A percentile compares a stretch with the other conserved stretches of the same genome.
Evolutionary conservation across 64 coral and sea anemone genomes (phyloP).

Genomic region (Stylophora pistillata): DNA sequence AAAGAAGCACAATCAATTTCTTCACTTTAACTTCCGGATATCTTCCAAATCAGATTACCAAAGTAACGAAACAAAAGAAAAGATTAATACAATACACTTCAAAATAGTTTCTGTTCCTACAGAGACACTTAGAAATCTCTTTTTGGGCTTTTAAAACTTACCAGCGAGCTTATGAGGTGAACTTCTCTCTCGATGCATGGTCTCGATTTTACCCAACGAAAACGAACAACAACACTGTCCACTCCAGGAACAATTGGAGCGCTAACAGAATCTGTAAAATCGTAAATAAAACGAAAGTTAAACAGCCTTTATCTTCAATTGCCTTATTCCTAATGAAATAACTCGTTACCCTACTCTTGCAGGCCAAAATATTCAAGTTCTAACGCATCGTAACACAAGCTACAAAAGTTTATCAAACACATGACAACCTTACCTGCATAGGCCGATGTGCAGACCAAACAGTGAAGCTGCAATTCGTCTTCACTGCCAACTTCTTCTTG

Average conservation of each 20-base stretch:
- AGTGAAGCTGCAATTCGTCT: conserved; percentile 69
- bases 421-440: conserved; percentile 27
- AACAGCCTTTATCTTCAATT: not conserved
- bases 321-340: not conserved
- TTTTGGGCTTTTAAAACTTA: conserved; percentile 20
- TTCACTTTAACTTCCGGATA: conserved; percentile 22
- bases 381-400: not conserved
- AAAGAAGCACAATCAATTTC: conserved; percentile 7
- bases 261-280: conserved; percentile 2
- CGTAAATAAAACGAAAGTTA: not conserved
- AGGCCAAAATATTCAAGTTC: not conserved
- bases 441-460: conserved; percentile 52
- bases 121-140: not conserved
- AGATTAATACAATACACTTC: not conserved
- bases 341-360: not conserved
- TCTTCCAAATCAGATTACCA: not conserved
- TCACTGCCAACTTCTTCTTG: conserved; percentile 34
- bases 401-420: not conserved
- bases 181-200: conserved; percentile 67
- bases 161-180: conserved; percentile 73
- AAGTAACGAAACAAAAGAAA: not conserved
- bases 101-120: not conserved
- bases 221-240: conserved; percentile 38
- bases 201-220: conserved; percentile 79
- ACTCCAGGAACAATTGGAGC: not conserved